These are phyloP conservation scores for Thalassoma bifasciatum DNA, from an alignment of 2,113 vertebrate genomes.

Conservation along the genomic window DNA sequence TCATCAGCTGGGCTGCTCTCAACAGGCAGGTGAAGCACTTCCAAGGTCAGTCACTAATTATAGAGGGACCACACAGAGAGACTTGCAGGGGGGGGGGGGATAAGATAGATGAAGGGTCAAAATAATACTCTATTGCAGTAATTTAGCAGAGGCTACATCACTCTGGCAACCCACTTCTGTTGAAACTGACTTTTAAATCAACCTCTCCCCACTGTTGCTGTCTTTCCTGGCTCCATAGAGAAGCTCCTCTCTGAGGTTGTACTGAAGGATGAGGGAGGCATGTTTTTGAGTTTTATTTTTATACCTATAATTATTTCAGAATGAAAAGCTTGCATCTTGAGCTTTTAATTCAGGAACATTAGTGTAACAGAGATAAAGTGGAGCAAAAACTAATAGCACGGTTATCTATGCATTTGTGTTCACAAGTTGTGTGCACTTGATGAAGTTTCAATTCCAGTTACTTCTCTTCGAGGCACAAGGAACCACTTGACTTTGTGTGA, in stretches of 20 bases:
- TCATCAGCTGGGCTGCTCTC: slow-evolving; percentile 32
- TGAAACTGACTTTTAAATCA: background rate
- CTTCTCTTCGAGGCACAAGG: background rate
- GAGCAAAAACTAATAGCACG: background rate
- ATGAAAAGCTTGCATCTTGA: background rate
- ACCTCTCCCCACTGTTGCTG: background rate
- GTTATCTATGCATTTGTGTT: background rate
- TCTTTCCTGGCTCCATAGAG: background rate
- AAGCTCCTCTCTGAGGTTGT: too few species aligned
- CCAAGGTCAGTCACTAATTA: slow-evolving; percentile 65
- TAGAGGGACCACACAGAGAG: slow-evolving; percentile 33
- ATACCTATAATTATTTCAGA: background rate
- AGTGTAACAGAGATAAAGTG: background rate
- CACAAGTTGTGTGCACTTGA: background rate
- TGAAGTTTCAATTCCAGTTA: background rate
- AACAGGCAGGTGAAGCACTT: slow-evolving; percentile 42
- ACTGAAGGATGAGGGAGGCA: background rate
- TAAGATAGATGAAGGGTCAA: slow-evolving; percentile 13
- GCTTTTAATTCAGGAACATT: background rate
- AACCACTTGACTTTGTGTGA: background rate
- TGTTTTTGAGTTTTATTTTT: background rate
- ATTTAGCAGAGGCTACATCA: background rate
- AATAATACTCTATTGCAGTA: slow-evolving; percentile 21
- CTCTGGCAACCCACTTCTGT: background rate
- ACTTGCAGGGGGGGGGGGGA: background rate